Evolutionary conservation across 2,888 invertebrate species (phyloP).

Genomic region (Diplazon laetatorius): DNA sequence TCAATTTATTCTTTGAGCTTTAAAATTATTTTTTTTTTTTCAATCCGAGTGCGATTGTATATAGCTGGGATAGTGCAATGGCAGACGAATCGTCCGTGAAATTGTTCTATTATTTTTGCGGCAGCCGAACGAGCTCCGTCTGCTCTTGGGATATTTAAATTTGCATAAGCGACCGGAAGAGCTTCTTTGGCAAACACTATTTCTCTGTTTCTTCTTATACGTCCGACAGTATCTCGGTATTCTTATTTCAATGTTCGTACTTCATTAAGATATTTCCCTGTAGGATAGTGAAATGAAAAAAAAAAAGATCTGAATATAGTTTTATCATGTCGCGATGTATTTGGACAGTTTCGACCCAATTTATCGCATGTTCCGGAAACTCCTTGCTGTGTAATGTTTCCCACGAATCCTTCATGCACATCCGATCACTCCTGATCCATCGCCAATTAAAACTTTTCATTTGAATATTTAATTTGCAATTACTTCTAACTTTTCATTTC

Average conservation of each 20-base stretch:
- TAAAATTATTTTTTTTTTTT: neutral
- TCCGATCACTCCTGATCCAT: neutral
- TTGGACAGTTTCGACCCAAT: slow-evolving; percentile 30
- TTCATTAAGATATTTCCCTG: slow-evolving; percentile 53
- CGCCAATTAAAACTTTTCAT: neutral
- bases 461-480: slow-evolving; percentile 8
- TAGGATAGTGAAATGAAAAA: slow-evolving; percentile 29
- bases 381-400: slow-evolving; percentile 1
- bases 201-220: slow-evolving; percentile 42
- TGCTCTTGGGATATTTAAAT: slow-evolving; percentile 54
- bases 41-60: neutral
- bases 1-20: neutral
- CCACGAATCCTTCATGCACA: neutral
- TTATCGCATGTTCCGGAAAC: slow-evolving; percentile 16
- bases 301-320: neutral
- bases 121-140: slow-evolving; percentile 21
- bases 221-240: slow-evolving; percentile 12
- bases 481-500: neutral
- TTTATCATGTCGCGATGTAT: slow-evolving; percentile 34
- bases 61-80: slow-evolving; percentile 29
- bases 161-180: slow-evolving; percentile 45
- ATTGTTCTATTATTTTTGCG: slow-evolving; percentile 48
- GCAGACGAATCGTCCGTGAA: slow-evolving; percentile 22
- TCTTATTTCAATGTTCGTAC: slow-evolving; percentile 34
- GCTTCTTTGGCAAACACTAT: slow-evolving; percentile 48